Evolutionary conservation across 1,140 invertebrate species (phyloP), one percentile per base, ranked within the genome.

Genomic region (Phortica variegata): DNA sequence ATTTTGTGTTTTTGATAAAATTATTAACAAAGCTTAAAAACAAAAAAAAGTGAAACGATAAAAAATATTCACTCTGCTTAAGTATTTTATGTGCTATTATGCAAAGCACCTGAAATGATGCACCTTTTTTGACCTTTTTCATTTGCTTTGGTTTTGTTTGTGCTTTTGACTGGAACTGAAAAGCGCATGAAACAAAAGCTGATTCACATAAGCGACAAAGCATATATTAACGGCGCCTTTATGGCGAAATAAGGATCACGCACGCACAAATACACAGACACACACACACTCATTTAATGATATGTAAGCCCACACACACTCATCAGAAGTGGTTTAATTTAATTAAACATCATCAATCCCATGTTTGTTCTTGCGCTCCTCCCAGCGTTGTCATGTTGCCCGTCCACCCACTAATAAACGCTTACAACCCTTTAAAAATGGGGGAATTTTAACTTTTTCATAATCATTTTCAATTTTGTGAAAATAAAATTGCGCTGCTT

Each of bases 381-480:
- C 52, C 52, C 62, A 29, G 26, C n/a, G n/a, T n/a, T n/a, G n/a
- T n/a, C n/a, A n/a, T n/a, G n/a, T n/a, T 29, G 26, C 49, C 58
- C 40, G 26, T 43, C 42, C 18, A 6, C 49, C 21, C 42, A 55
- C 49, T 65, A 65, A 61, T 65, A 65, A 52, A 45, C 49, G 54
- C 37, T 29, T 26, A 31, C 47, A 7, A 20, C 50, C 54, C 47
- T 43, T 20, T n/a, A n/a, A n/a, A n/a, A n/a, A n/a, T n/a, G n/a
- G n/a, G n/a, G n/a, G n/a, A n/a, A 7, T n/a, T 34, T n/a, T 5
- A 34, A 34, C 33, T 34, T 68, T 63, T 66, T 58, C 61, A 61
- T 66, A 68, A 66, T 66, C 68, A 66, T 66, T 66, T 68, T 66
- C 63, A 66, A 66, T 66, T 66, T 68, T n/a, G n/a, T n/a, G n/a